These are phyloP conservation scores for Troides helena DNA, from an alignment of 2,888 invertebrate species.

Conservation along the genomic window DNA sequence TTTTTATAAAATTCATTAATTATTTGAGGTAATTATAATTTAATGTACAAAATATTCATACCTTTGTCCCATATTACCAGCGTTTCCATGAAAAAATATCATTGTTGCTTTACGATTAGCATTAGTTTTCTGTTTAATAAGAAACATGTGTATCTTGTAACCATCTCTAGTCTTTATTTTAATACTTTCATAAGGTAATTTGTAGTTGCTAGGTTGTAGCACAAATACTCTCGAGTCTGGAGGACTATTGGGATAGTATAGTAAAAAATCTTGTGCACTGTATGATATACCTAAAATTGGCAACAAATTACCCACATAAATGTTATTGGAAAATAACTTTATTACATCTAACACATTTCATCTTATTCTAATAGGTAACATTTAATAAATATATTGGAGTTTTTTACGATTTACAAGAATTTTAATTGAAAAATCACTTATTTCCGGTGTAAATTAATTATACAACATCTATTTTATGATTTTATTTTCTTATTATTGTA, in stretches of 20 bases:
- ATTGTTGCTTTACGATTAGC: conserved; percentile 88
- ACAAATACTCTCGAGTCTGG: conserved; percentile 93
- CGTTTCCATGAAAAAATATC: conserved; percentile 97
- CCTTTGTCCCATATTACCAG: conserved; percentile 97
- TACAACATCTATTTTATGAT: too few species aligned
- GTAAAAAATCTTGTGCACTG: conserved; percentile 90
- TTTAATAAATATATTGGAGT: too few species aligned
- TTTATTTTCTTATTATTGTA: too few species aligned
- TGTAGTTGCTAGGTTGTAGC: conserved; percentile 91
- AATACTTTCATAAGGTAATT: conserved; percentile 92
- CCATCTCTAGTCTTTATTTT: conserved; percentile 85
- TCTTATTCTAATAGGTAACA: too few species aligned
- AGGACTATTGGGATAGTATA: conserved; percentile 95
- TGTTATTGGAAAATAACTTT: too few species aligned
- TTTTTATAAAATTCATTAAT: neutral
- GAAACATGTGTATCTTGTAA: conserved; percentile 88
- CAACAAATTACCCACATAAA: neutral
- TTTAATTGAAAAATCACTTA: too few species aligned
- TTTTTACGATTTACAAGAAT: too few species aligned
- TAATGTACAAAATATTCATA: conserved; percentile 44
- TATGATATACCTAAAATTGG: conserved; percentile 85
- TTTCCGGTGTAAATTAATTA: too few species aligned
- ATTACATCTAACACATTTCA: too few species aligned
- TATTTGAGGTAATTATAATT: neutral
- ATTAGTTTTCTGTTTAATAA: conserved; percentile 87